phyloP scores from a whole-genome alignment of 2,797 vertebrate species.

The Trachops cirrhosus region DNA sequence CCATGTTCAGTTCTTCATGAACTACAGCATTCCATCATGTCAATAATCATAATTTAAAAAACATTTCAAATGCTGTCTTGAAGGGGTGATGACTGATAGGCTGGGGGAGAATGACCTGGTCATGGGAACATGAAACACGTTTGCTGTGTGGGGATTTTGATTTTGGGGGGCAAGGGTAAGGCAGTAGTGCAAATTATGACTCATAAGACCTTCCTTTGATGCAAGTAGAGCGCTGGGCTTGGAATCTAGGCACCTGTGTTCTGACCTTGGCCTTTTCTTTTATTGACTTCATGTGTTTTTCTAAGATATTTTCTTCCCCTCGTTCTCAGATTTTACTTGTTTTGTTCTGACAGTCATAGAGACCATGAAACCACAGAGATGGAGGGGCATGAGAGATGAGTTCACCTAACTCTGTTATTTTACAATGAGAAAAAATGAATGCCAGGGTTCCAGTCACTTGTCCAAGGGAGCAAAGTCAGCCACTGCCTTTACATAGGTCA shows the following conservation, averaged over 20 bases:
- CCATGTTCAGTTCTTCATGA: background rate
- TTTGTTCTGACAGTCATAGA: background rate
- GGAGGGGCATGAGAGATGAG: background rate
- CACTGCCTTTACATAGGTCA: background rate
- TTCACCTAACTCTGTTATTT: background rate
- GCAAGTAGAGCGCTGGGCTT: background rate
- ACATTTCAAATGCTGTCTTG: background rate
- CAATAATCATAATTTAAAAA: background rate
- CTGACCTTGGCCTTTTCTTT: background rate
- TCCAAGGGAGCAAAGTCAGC: background rate
- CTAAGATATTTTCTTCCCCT: background rate
- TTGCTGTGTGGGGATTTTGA: background rate
- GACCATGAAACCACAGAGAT: background rate
- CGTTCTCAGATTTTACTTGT: background rate
- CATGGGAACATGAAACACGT: background rate
- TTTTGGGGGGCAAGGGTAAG: background rate
- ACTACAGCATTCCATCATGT: background rate
- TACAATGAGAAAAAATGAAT: background rate
- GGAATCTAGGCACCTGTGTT: background rate
- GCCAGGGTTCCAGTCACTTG: background rate
- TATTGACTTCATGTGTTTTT: background rate
- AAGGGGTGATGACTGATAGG: background rate
- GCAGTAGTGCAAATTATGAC: too few species aligned
- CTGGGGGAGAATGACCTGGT: background rate
- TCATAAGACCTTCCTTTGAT: background rate